phyloP scores from a whole-genome alignment of 1,140 invertebrate genomes.

The Drosophila pruinosa region DNA sequence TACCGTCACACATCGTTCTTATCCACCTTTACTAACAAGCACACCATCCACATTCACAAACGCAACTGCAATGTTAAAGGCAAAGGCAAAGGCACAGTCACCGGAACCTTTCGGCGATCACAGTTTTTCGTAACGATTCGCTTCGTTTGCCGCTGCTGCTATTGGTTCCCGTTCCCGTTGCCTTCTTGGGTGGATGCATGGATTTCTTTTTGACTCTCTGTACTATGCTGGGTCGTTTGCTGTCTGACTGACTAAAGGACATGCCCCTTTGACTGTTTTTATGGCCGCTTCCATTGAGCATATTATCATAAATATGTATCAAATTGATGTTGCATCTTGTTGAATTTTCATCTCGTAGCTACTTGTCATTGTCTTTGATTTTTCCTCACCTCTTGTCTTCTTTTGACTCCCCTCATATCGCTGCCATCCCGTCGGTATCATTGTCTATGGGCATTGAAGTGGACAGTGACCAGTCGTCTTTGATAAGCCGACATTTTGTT shows the following conservation, averaged over 20 bases:
- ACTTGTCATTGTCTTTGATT: slow-evolving; percentile 81
- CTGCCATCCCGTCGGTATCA: slow-evolving; percentile 19
- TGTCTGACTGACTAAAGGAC: slow-evolving; percentile 10
- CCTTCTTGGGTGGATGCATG: neutral
- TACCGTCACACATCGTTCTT: slow-evolving; percentile 51
- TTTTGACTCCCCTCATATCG: neutral
- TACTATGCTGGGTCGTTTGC: neutral
- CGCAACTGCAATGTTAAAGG: neutral
- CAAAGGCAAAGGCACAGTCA: slow-evolving; percentile 13
- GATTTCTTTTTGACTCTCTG: slow-evolving; percentile 6
- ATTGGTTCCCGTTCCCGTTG: slow-evolving; percentile 13
- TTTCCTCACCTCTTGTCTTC: slow-evolving; percentile 55
- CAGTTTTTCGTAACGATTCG: slow-evolving; percentile 39
- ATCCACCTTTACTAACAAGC: slow-evolving; percentile 62
- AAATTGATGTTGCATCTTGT: slow-evolving; percentile 81
- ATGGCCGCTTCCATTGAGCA: slow-evolving; percentile 54
- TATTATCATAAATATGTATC: slow-evolving; percentile 81
- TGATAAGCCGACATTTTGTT: slow-evolving; percentile 69
- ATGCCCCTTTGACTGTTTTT: slow-evolving; percentile 45
- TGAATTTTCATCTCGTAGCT: slow-evolving; percentile 78
- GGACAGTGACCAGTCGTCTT: slow-evolving; percentile 47
- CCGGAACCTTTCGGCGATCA: slow-evolving; percentile 62
- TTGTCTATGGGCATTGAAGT: slow-evolving; percentile 69
- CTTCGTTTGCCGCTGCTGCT: slow-evolving; percentile 61
- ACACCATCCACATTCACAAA: neutral